phyloP scores from a whole-genome alignment of 2,888 invertebrate genomes.

The Baronia brevicornis region DNA sequence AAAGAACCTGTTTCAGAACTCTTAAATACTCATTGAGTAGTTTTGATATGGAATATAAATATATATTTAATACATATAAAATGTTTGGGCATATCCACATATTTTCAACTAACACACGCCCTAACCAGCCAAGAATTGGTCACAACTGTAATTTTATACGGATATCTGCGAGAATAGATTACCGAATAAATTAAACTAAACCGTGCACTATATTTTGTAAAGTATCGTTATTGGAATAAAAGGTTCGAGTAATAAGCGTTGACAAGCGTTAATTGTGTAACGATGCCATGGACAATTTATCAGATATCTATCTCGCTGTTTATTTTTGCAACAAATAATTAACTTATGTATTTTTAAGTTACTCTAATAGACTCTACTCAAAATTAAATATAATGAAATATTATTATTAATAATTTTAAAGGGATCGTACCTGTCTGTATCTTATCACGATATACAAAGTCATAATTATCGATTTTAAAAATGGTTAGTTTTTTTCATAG shows the following conservation, averaged over 20 bases:
- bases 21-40: too few relatives aligned
- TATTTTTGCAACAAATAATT: constrained; percentile 1
- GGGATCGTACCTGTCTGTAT: too few relatives aligned
- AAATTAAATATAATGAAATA: too few relatives aligned
- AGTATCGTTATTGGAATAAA: constrained; percentile 1
- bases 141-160: constrained; percentile 39
- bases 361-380: too few relatives aligned
- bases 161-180: constrained; percentile 29
- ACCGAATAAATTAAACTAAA: constrained; percentile 39
- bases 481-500: too few relatives aligned
- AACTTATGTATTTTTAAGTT: neutral
- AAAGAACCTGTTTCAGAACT: too few relatives aligned
- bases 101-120: constrained; percentile 26
- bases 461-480: too few relatives aligned
- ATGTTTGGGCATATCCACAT: constrained; percentile 30
- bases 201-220: constrained; percentile 10
- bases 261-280: constrained; percentile 11
- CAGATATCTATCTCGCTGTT: constrained; percentile 3
- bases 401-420: too few relatives aligned
- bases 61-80: too few relatives aligned
- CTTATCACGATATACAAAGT: too few relatives aligned
- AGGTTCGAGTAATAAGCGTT: constrained; percentile 6
- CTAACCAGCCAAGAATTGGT: constrained; percentile 37
- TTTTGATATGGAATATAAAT: too few relatives aligned
- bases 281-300: constrained; percentile 9